phyloP scores from a whole-genome alignment of 2,888 invertebrate genomes.

The Asteroscopus sphinx region DNA sequence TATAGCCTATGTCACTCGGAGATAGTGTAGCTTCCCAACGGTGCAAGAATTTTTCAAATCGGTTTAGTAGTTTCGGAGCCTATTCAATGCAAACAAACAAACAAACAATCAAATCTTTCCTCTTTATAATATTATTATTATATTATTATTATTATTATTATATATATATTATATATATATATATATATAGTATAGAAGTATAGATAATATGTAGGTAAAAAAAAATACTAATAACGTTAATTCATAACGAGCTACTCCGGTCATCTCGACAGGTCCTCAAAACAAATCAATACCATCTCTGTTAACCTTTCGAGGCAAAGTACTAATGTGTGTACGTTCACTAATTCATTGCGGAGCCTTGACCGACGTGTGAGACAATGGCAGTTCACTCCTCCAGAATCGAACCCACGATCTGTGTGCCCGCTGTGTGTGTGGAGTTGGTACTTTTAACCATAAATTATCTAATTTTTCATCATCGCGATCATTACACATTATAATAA shows the following conservation, averaged over 20 bases:
- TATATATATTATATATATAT: no score
- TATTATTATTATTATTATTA: no score
- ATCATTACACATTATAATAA: no score
- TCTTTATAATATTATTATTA: no score
- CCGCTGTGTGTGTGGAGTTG: slow-evolving; percentile 31
- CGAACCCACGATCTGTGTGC: slow-evolving; percentile 62
- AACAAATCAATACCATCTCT: slow-evolving; percentile 49
- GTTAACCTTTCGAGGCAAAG: slow-evolving; percentile 52
- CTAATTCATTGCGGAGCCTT: slow-evolving; percentile 51
- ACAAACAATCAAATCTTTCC: no score
- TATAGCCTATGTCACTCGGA: no score
- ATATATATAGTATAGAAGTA: no score
- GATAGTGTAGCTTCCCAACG: no score
- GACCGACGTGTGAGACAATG: slow-evolving; percentile 65
- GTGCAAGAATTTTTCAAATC: no score
- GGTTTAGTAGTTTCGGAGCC: no score
- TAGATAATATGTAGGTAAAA: no score
- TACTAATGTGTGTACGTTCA: slow-evolving; percentile 47
- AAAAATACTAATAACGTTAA: background rate
- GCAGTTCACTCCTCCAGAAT: slow-evolving; percentile 66
- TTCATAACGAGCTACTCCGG: slow-evolving; percentile 23
- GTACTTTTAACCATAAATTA: background rate
- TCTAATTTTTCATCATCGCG: background rate
- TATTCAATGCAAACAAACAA: no score
- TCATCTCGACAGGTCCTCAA: slow-evolving; percentile 46